Evolutionary conservation across 2,113 vertebrate genomes (phyloP), one percentile per base, ranked within the genome.

Genomic region (Setophaga petechia): DNA sequence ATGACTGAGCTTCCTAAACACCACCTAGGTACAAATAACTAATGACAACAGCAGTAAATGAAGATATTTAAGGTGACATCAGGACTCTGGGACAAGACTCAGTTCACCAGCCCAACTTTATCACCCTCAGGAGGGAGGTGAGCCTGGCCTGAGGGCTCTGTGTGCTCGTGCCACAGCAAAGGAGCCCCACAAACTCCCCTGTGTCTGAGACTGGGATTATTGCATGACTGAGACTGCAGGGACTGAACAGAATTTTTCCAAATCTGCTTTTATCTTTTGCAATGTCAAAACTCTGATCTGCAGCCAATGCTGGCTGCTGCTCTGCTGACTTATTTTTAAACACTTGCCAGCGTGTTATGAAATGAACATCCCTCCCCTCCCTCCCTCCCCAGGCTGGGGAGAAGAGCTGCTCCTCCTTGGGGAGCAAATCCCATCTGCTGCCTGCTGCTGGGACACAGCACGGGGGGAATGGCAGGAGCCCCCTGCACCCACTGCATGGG

Each of bases 401-500:
- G 66, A 80, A 37, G 65, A 84, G 69, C 62, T 79, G 49, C 37
- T 33, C 31, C 83, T 72, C 49, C 27, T 52, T 22, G 4, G 11
- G 85, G 31, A 77, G 41, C 52, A 69, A 37, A 90, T 17, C 68
- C 59, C 79, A 65, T 44, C 85, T 85, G 75, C 43, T 93, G 51
- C 35, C 41, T 39, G 10, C 23, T 54, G 24, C 37, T 13, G 66
- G 69, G 57, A 73, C 77, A 44, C 57, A 16, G 46, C 67, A 54
- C 23, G 5, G 7, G 68, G 22, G 25, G 25, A 17, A 18, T 6
- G 69, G 69, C 41, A 54, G n/a, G 52, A 8, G 51, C 28, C 37
- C 11, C 31, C 8, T 0, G 0, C n/a, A 37, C 20, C 67, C 55
- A 8, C 46, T 25, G 62, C 69, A 47, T 2, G 0, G 21, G 21